Base-by-base conservation (phyloP, 2,888 invertebrate genomes). In the Noctua fimbriata region DNA sequence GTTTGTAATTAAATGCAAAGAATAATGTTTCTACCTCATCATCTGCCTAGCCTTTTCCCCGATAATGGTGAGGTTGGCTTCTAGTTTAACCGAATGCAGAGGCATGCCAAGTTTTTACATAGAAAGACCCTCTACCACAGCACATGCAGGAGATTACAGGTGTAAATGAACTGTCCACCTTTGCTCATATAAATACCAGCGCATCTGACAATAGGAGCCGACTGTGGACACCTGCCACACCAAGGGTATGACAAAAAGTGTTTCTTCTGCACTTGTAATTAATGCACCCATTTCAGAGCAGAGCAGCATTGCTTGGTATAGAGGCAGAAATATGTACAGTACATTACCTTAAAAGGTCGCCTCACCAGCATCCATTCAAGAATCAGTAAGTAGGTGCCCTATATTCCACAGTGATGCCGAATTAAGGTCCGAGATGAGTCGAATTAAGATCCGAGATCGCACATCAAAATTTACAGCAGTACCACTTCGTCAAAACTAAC, bases 1-100 rank as follows among this genome's bases (percentile, higher is more conserved):
- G n/a, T n/a, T n/a, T n/a, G n/a, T 18, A 49, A 49, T 52, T 24
- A 24, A 24, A 14, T 58, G n/a, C 14, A n/a, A 58, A n/a, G 14
- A 58, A n/a, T 12, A 58, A 58, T 58, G 14, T 58, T 58, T n/a
- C 55, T 5, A 58, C 12, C n/a, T n/a, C 12, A 4, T 10, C 12
- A 2, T 1, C 55, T 0, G 21, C 55, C 1, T 0, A 55, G 10
- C n/a, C 1, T 58, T 0, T 58, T n/a, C 44, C 0, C 6, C n/a
- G 5, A n/a, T n/a, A 12, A 12, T 58, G 4, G 1, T n/a, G n/a
- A 1, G 24, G 55, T 24, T 24, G 52, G 0, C 24, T 12, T 12
- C n/a, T 12, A n/a, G 12, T 58, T n/a, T n/a, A n/a, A 58, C n/a
- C 12, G 4, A 5, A 5, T 58, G 12, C 55, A 58, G n/a, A 58